phyloP scores from a whole-genome alignment of 2,888 invertebrate species.

The Polydrusus tereticollis region DNA sequence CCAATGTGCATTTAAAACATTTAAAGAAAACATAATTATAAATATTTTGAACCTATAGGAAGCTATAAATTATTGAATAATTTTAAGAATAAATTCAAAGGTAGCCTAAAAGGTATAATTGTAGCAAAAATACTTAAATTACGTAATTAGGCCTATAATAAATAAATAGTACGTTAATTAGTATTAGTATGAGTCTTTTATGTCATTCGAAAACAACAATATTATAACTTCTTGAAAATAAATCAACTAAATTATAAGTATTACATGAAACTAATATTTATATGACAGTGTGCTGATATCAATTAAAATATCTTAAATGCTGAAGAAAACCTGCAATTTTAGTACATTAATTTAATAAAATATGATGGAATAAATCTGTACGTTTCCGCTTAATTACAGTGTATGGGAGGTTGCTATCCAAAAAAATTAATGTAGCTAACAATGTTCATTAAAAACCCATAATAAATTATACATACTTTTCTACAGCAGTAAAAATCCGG shows the following conservation, averaged over 20 bases:
- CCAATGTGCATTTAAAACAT: neutral
- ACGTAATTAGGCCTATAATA: neutral
- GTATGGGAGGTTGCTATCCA: neutral
- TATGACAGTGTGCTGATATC: neutral
- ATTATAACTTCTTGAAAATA: neutral
- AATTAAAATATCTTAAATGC: too few relatives aligned
- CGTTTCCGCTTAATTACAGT: neutral
- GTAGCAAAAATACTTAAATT: neutral
- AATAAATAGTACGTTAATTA: neutral
- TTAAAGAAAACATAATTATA: too few relatives aligned
- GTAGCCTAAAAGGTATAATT: neutral
- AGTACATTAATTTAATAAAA: neutral
- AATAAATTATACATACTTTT: neutral
- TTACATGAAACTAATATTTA: neutral
- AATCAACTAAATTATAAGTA: neutral
- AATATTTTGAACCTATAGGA: too few relatives aligned
- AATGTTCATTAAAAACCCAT: neutral
- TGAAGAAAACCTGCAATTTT: neutral
- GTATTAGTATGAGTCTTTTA: neutral
- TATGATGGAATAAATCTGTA: neutral
- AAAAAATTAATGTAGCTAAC: neutral
- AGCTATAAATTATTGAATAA: too few relatives aligned
- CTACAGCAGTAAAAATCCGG: too few relatives aligned
- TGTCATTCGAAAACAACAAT: neutral
- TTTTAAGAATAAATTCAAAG: neutral